Evolutionary conservation across 1,140 invertebrate genomes (phyloP), one percentile per base, ranked within the genome.

Genomic region (Sminthurinus signatus): DNA sequence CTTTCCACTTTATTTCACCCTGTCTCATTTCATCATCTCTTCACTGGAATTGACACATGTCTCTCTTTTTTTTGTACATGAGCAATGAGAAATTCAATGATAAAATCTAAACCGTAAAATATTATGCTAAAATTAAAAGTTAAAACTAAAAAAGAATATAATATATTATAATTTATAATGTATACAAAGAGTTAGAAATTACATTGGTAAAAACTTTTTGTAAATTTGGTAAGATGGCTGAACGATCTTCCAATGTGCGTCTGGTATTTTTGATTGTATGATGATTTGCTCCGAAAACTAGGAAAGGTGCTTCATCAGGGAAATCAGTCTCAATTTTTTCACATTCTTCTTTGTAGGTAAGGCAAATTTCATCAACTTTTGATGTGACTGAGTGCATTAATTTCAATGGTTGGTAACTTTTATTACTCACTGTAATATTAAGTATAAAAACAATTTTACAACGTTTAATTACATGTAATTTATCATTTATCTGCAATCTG

Each of bases 171-270:
- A 39, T 27, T 21, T 48, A 48, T 10, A 48, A 5, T 48, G 44
- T 25, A 48, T 48, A n/a, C 8, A 48, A 48, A 10, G 17, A n/a
- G 5, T 8, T 25, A n/a, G 23, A 48, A 48, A 48, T 48, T 25
- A 63, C 70, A 39, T 60, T 71, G 66, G n/a, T n/a, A n/a, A n/a
- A n/a, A 77, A 78, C 4, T 4, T 72, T 69, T 69, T 80, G 78
- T 21, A 83, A 62, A 71, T 81, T 77, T 21, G 77, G 77, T 39
- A 93, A 80, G 59, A 90, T 81, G 14, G 90, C 82, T 73, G 90
- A 88, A 57, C 86, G 77, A 75, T 95, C 91, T 80, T 95, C 92
- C 89, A 94, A 92, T 73, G 82, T 85, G 65, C 89, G 80, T 58
- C 91, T 79, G 29, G 78, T 81, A 78, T 94, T 93, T 77, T 86